These are phyloP conservation scores for Coenobita brevimanus DNA, from an alignment of 1,140 invertebrate genomes.

Conservation along the genomic window DNA sequence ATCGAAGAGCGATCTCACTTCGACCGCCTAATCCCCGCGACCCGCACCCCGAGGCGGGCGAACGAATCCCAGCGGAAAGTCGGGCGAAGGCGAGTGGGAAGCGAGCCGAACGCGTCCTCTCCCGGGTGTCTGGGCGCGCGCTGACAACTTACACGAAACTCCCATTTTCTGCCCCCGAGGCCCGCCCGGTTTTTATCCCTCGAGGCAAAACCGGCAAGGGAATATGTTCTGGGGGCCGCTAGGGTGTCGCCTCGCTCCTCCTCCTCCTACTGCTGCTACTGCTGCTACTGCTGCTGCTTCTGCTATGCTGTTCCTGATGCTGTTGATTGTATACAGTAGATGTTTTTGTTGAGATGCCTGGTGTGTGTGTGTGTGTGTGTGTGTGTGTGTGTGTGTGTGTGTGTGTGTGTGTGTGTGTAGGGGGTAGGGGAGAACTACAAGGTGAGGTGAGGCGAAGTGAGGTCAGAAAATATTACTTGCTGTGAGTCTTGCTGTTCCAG, in stretches of 20 bases:
- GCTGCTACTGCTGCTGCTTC: too few relatives aligned
- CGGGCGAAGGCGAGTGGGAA: conserved; percentile 45
- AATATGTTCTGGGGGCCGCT: conserved; percentile 58
- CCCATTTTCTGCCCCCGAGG: conserved; percentile 68
- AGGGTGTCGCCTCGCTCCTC: conserved; percentile 42
- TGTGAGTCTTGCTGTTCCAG: too few relatives aligned
- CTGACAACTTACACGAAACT: conserved; percentile 69
- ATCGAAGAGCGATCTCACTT: conserved; percentile 64
- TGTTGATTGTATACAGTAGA: not conserved
- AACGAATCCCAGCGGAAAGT: conserved; percentile 50
- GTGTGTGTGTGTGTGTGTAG: too few relatives aligned
- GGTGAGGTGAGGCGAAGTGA: not conserved
- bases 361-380: conserved; percentile 28
- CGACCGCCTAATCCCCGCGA: conserved; percentile 48
- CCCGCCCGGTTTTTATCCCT: conserved; percentile 64
- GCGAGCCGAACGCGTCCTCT: conserved; percentile 6
- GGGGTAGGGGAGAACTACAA: not conserved
- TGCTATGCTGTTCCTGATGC: too few relatives aligned
- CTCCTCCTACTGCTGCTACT: too few relatives aligned
- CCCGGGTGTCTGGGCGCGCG: conserved; percentile 56
- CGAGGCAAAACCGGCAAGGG: conserved; percentile 62
- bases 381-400: conserved; percentile 5
- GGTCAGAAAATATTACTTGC: too few relatives aligned
- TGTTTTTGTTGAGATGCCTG: too few relatives aligned
- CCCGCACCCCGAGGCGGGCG: conserved; percentile 8